Evolutionary conservation across 2,888 invertebrate species (phyloP), one percentile per base, ranked within the genome.

Genomic region (Epistrophella euchroma): DNA sequence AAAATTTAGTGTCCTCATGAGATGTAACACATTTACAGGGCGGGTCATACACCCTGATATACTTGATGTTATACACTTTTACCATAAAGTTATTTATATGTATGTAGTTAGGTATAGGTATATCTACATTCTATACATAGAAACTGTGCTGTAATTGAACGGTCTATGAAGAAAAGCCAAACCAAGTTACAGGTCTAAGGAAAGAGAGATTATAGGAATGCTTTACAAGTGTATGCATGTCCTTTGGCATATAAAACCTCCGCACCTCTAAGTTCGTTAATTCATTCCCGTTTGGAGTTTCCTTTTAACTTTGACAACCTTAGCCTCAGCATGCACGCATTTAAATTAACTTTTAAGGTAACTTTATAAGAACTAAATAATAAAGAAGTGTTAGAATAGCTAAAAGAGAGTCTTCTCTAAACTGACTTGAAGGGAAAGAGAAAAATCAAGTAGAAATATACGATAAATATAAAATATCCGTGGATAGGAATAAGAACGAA

Each of bases 1-100:
- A 85, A 85, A 85, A 85, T 85, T 80, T 80, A 85, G 80, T 80
- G 80, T 76, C 72, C 80, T 80, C 80, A 52, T 85, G 84, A 80
- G 84, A 85, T 76, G 84, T 76, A 85, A 80, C 80, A 85, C 80
- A 85, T 85, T 85, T 85, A 76, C 75, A 37, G 80, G 80, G 62
- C 72, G 75, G 80, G 80, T 76, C 84, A 85, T 80, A 64, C 50
- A 76, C 75, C 60, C 68, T 66, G n/a, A 2, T 17, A 47, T 50
- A 28, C 62, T 60, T 64, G 37, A 7, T 25, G 52, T 25, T 13
- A 15, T 50, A 50, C 11, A 22, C 17, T 32, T 5, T 5, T 1
- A 28, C 28, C 28, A 25, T 25, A 25, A 3, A 25, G n/a, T n/a
- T 25, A 25, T 25, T 25, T 25, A n/a, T n/a, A n/a, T n/a, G n/a